phyloP scores from a whole-genome alignment of 1,140 invertebrate genomes.

The Atta colombica region DNA sequence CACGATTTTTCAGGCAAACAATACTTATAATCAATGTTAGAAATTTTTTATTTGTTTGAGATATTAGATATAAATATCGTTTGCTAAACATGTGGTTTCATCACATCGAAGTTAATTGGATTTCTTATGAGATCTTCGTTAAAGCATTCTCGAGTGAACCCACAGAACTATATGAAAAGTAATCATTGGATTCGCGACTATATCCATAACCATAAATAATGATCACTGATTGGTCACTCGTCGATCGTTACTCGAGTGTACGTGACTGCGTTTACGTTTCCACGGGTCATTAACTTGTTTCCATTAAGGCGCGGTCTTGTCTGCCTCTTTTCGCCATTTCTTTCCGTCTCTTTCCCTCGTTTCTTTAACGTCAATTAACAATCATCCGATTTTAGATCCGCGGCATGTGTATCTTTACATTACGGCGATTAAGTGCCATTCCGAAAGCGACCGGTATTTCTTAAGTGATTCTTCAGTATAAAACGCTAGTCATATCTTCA shows the following conservation, averaged over 20 bases:
- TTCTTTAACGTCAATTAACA: not conserved
- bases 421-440: not conserved
- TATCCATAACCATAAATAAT: constrained; percentile 79
- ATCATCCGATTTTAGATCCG: constrained; percentile 5
- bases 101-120: not conserved
- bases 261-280: constrained; percentile 84
- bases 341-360: constrained; percentile 43
- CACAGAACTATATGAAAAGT: constrained; percentile 69
- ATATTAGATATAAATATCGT: constrained; percentile 22
- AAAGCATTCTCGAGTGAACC: constrained; percentile 52
- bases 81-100: not conserved
- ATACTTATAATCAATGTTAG: not conserved
- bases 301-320: constrained; percentile 81
- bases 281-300: constrained; percentile 84
- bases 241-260: constrained; percentile 83
- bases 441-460: constrained; percentile 1
- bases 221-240: constrained; percentile 83
- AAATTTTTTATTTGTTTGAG: not conserved
- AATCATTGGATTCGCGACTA: constrained; percentile 60
- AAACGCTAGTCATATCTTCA: not conserved
- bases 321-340: constrained; percentile 65
- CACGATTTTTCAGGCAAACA: not conserved
- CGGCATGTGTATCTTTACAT: constrained; percentile 2
- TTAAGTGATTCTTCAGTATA: constrained; percentile 7
- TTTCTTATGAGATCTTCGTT: constrained; percentile 65